These are phyloP conservation scores for Probosciger aterrimus DNA, from an alignment of 2,113 vertebrate genomes.

Conservation along the genomic window DNA sequence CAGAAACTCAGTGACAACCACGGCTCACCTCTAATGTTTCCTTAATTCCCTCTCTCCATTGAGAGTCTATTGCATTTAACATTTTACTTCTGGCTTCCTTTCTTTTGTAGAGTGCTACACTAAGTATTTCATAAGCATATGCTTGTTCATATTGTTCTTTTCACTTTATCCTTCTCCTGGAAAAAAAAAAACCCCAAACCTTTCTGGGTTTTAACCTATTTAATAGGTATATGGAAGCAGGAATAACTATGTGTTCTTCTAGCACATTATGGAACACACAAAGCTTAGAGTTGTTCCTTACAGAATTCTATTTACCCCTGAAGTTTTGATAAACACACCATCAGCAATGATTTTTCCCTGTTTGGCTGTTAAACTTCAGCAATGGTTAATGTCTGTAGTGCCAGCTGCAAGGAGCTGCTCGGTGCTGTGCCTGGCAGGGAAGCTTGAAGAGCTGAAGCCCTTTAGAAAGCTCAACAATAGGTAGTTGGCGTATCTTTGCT, in stretches of 20 bases:
- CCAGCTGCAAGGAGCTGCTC: neutral
- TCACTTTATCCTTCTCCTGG: neutral
- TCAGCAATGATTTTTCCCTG: neutral
- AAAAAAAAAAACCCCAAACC: neutral
- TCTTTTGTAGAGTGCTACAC: neutral
- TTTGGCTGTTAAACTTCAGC: neutral
- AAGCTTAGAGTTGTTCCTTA: neutral
- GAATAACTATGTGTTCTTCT: neutral
- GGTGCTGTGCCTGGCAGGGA: neutral
- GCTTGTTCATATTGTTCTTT: neutral
- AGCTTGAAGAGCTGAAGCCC: neutral
- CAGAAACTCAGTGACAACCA: neutral
- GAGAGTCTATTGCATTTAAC: neutral
- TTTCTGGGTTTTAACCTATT: neutral
- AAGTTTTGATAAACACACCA: neutral
- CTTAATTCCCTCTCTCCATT: neutral
- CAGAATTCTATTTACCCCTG: neutral
- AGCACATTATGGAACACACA: neutral
- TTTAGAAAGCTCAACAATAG: neutral
- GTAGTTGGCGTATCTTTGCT: conserved; percentile 36
- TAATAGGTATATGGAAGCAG: neutral
- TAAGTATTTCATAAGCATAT: neutral
- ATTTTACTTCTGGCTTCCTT: neutral
- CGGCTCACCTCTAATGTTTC: neutral
- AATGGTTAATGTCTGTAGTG: neutral